Evolutionary conservation across 1,140 invertebrate species (phyloP), one percentile per base, ranked within the genome.

Genomic region (Ruditapes philippinarum): DNA sequence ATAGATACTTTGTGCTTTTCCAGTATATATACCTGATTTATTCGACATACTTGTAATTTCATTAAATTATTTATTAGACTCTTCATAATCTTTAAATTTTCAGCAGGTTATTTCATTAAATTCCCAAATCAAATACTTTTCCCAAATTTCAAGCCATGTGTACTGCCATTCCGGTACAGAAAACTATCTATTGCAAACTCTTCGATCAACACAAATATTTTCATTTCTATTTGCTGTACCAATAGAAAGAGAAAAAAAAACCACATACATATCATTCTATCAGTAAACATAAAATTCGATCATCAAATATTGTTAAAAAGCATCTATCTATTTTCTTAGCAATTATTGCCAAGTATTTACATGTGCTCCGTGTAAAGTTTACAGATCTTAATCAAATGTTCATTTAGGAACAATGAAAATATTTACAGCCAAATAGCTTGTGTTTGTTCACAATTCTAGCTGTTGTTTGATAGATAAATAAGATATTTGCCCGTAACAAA

Each of bases 401-500:
- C 79, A 81, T 62, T 62, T 73, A 42, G 49, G 49, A 84, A 84
- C 82, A 84, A 84, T 49, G 49, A 51, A 70, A 84, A 70, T 84
- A 70, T 84, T 84, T 84, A 68, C 82, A 54, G 3, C 82, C 68
- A 49, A 84, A 68, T 31, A 84, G 45, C 54, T 73, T 73, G 11
- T 84, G 65, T 84, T 84, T 84, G 82, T 84, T 38, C 40, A 73
- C 42, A 36, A 31, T 70, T 49, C 62, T 49, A 45, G 82, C 82
- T 60, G 78, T 33, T 86, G 73, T 86, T 86, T 86, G 84, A 78
- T 78, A 78, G 74, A 86, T 86, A 86, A 86, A 86, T 86, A 86
- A 36, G 33, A 70, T 86, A 86, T 86, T 86, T 86, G 84, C 74
- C 33, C 22, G 70, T 78, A 78, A 78, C 74, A 76, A 76, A 86